phyloP scores from a whole-genome alignment of 2,888 invertebrate species.

The Lasioglossum calceatum region DNA sequence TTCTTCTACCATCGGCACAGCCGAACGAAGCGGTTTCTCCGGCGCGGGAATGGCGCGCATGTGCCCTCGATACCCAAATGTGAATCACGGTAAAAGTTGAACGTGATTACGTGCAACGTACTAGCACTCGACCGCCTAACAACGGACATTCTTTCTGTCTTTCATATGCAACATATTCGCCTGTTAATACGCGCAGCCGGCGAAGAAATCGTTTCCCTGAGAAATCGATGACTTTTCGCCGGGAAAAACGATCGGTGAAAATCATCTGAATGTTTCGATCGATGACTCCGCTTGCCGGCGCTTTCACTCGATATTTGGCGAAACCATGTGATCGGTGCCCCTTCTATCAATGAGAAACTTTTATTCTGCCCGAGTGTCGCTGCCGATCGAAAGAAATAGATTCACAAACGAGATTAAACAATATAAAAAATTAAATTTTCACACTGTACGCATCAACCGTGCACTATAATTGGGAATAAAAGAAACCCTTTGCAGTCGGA shows the following conservation, averaged over 20 bases:
- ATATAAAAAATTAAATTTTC: no score
- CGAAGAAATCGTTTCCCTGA: background rate
- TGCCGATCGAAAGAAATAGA: background rate
- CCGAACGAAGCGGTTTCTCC: slow-evolving; percentile 1
- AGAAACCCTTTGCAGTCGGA: no score
- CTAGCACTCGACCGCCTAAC: slow-evolving; percentile 70
- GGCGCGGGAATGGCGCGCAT: slow-evolving; percentile 60
- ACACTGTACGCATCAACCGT: no score
- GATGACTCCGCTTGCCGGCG: slow-evolving; percentile 10
- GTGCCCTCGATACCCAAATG: slow-evolving; percentile 76
- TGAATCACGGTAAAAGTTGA: slow-evolving; percentile 76
- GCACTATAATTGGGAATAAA: background rate
- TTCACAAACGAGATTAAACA: background rate
- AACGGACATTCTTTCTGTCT: background rate
- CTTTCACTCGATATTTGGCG: slow-evolving; percentile 22
- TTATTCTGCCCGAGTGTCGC: background rate
- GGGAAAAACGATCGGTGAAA: background rate
- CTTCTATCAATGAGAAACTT: background rate
- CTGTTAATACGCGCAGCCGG: background rate
- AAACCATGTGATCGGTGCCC: background rate
- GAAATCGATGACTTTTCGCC: slow-evolving; percentile 3
- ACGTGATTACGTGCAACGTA: slow-evolving; percentile 65
- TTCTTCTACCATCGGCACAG: background rate
- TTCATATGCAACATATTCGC: background rate
- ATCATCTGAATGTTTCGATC: background rate